phyloP scores from a whole-genome alignment of 2,797 vertebrate species.

The Phrynocephalus vlangalii region DNA sequence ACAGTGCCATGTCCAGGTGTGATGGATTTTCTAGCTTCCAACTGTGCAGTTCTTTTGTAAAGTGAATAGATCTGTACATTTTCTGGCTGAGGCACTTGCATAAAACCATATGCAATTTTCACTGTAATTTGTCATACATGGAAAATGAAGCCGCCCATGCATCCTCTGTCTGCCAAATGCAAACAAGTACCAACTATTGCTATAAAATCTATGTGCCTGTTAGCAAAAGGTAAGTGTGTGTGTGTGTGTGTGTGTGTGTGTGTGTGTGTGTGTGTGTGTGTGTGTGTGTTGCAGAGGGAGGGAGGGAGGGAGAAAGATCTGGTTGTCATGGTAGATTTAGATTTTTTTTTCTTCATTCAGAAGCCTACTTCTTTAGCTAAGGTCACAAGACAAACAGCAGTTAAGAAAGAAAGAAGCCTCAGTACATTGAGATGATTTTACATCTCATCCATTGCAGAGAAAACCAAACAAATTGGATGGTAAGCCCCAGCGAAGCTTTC shows the following conservation, averaged over 20 bases:
- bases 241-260: not conserved
- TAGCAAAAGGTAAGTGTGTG: conserved; percentile 14
- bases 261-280: no score
- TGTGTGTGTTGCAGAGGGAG: not conserved
- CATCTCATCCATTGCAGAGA: conserved; percentile 25
- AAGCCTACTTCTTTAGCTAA: not conserved
- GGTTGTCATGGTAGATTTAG: not conserved
- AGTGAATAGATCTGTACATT: conserved; percentile 8
- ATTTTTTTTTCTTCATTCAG: not conserved
- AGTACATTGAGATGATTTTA: not conserved
- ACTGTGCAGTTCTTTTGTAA: conserved; percentile 5
- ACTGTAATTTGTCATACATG: conserved; percentile 23
- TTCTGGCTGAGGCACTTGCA: not conserved
- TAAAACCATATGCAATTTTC: conserved; percentile 34
- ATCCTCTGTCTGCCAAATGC: not conserved
- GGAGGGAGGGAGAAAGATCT: conserved; percentile 18
- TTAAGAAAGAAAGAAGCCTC: conserved; percentile 30
- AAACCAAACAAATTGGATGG: conserved; percentile 58
- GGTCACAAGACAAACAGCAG: conserved; percentile 41
- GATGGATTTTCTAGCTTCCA: not conserved
- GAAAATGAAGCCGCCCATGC: conserved; percentile 22
- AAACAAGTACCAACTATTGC: not conserved
- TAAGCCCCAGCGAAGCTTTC: conserved; percentile 48
- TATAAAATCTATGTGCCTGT: conserved; percentile 22
- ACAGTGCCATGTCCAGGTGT: not conserved